Conservation (phyloP, 2,113 vertebrate species). For the Serilophus lunatus region DNA sequence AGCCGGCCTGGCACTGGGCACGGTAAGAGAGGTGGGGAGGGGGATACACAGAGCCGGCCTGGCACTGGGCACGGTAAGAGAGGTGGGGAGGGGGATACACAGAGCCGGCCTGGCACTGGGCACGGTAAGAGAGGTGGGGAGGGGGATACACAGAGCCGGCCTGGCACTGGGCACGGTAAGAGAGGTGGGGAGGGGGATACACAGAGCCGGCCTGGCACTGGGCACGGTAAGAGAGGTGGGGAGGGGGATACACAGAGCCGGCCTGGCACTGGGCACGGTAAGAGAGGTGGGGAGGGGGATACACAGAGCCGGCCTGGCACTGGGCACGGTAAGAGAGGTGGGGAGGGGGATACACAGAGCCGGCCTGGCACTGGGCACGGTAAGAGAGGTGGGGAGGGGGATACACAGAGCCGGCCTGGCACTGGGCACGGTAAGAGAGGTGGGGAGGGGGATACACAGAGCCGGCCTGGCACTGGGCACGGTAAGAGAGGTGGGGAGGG, state of each 20-base stretch:
- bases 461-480: rapidly evolving
- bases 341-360: not conserved
- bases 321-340: not conserved
- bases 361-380: rapidly evolving
- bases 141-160: rapidly evolving
- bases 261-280: rapidly evolving
- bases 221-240: not conserved
- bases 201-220: rapidly evolving
- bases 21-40: not conserved
- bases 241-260: not conserved
- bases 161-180: rapidly evolving
- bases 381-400: not conserved
- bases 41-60: not conserved
- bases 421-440: not conserved
- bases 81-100: not conserved
- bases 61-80: rapidly evolving
- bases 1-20: rapidly evolving
- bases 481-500: not conserved
- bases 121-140: not conserved
- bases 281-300: not conserved
- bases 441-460: rapidly evolving
- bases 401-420: rapidly evolving
- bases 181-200: not conserved
- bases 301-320: rapidly evolving
- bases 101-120: rapidly evolving